Conservation (phyloP, 2,888 invertebrate species). For the Drosophila stalkeri region DNA sequence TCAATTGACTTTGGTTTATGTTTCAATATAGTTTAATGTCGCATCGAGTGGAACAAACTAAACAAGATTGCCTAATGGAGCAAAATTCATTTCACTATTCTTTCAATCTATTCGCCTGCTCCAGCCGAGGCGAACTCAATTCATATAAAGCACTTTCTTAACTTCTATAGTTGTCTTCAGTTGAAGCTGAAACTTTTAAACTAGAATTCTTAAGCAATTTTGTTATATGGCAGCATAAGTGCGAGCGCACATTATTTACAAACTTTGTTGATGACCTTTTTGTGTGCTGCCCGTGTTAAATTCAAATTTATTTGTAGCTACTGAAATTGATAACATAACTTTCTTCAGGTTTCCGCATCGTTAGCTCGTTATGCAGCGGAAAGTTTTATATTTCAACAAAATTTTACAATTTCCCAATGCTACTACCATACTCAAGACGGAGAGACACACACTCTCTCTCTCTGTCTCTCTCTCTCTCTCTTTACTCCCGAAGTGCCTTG, state of each 20-base stretch:
- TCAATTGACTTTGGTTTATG: neutral
- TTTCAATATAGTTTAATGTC: neutral
- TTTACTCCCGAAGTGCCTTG: neutral
- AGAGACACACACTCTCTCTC: neutral
- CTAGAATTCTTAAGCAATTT: slow-evolving; percentile 23
- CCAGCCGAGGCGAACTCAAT: neutral
- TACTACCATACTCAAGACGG: slow-evolving; percentile 24
- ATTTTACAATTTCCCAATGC: slow-evolving; percentile 72
- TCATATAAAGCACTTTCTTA: neutral
- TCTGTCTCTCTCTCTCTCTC: too few relatives aligned
- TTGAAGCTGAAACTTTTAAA: slow-evolving; percentile 28
- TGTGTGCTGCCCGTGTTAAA: slow-evolving; percentile 75
- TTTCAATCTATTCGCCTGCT: neutral
- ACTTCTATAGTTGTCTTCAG: neutral
- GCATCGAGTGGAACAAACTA: neutral
- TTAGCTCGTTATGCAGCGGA: slow-evolving; percentile 84
- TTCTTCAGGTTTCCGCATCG: slow-evolving; percentile 85
- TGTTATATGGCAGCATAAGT: slow-evolving; percentile 29
- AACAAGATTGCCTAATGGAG: slow-evolving; percentile 1
- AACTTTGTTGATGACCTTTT: slow-evolving; percentile 47
- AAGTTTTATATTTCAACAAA: slow-evolving; percentile 83
- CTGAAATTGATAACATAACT: slow-evolving; percentile 84
- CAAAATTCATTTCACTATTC: neutral
- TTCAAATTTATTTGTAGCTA: slow-evolving; percentile 84
- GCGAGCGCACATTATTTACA: slow-evolving; percentile 47